A percentile compares a stretch with the other conserved stretches of the same genome.
These are phyloP conservation scores for Rhodophaea formosa DNA, from an alignment of 2,888 invertebrate species.

Conservation along the genomic window DNA sequence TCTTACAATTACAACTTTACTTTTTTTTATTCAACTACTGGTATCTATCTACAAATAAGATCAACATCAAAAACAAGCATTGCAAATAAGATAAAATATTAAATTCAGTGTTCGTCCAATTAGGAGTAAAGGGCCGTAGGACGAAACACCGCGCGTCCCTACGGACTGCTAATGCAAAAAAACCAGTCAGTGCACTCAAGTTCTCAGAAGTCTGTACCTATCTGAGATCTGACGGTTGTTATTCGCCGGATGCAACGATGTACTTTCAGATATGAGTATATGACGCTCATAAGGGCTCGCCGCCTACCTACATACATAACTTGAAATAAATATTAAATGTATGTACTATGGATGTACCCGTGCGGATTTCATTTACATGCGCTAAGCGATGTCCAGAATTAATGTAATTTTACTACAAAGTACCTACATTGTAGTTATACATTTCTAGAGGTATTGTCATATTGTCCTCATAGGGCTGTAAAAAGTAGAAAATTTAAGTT, in stretches of 20 bases:
- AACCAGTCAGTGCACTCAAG: conserved; percentile 50
- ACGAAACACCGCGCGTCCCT: background rate
- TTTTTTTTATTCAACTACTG: no score
- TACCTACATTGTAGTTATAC: background rate
- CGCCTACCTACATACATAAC: conserved; percentile 24
- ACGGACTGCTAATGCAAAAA: conserved; percentile 32
- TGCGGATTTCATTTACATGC: background rate
- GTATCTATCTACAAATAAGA: no score
- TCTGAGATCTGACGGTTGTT: conserved; percentile 59
- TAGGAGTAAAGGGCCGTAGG: background rate
- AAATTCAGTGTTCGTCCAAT: background rate
- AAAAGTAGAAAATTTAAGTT: no score
- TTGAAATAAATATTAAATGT: background rate
- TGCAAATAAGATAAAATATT: background rate
- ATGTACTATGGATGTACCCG: background rate
- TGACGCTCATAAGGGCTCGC: conserved; percentile 8
- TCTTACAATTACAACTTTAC: no score
- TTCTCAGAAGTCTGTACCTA: conserved; percentile 69
- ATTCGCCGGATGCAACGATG: conserved; percentile 40
- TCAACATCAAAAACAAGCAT: no score
- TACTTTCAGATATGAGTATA: conserved; percentile 38
- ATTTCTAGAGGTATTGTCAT: no score
- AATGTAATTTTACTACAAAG: background rate
- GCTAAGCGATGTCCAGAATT: background rate
- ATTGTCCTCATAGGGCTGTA: no score